Conservation (phyloP, 2,113 vertebrate genomes). For the Gymnocephalus cernua region DNA sequence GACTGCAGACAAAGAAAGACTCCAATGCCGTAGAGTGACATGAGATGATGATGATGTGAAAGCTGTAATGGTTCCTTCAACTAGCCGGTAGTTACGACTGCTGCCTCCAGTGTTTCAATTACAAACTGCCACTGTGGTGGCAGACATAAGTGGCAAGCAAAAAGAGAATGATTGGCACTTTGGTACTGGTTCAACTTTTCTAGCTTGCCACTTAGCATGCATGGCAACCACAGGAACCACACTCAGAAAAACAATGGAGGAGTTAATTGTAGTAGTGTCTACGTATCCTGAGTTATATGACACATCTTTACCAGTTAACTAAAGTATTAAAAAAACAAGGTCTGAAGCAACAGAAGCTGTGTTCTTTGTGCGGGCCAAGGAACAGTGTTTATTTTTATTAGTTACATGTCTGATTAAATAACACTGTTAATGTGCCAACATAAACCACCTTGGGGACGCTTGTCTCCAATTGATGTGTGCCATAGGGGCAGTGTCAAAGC, state of each 20-base stretch:
- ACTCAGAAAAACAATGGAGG: not conserved
- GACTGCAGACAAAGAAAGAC: not conserved
- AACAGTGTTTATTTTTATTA: not conserved
- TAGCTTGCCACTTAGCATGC: not conserved
- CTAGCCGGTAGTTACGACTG: not conserved
- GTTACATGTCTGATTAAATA: not conserved
- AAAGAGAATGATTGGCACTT: not conserved
- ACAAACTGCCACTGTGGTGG: not conserved
- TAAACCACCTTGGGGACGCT: not conserved
- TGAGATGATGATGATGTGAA: not conserved
- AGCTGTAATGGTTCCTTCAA: not conserved
- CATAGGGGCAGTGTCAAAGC: not conserved
- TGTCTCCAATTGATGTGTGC: not conserved
- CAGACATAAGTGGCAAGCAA: not conserved
- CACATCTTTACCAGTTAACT: not conserved
- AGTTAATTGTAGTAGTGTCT: not conserved
- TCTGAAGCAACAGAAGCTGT: not conserved
- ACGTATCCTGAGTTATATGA: not conserved
- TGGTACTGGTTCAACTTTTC: not conserved
- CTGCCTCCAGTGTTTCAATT: not conserved
- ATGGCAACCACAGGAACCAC: not conserved
- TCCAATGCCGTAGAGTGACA: not conserved
- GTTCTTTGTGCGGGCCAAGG: not conserved
- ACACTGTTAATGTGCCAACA: not conserved
- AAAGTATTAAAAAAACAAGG: not conserved